Conservation (phyloP, 1,140 invertebrate species). For the Pemphigus obesinymphae region DNA sequence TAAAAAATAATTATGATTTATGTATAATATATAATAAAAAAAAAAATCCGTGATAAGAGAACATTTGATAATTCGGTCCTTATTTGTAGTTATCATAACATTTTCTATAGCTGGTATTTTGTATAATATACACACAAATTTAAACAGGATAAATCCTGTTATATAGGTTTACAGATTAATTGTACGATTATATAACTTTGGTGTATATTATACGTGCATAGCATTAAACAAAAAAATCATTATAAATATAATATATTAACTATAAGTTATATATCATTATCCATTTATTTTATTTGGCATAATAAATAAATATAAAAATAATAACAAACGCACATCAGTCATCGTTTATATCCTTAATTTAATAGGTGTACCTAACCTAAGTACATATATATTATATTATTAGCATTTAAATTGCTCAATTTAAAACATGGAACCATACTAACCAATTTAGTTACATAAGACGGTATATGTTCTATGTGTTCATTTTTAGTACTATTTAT, state of each 20-base stretch:
- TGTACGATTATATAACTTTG: neutral
- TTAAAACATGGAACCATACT: neutral
- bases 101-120: neutral
- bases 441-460: too few species aligned
- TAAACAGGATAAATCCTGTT: neutral
- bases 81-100: too few species aligned
- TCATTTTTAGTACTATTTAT: too few species aligned
- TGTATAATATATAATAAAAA: too few species aligned
- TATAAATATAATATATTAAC: neutral
- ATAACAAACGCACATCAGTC: neutral
- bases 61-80: too few species aligned
- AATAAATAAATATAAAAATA: neutral
- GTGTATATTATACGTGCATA: too few species aligned
- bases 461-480: too few species aligned
- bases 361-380: neutral
- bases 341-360: neutral
- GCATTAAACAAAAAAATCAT: too few species aligned
- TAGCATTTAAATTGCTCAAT: neutral
- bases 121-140: neutral
- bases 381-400: neutral
- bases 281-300: neutral
- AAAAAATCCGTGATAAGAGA: too few species aligned
- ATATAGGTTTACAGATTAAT: neutral
- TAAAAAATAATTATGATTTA: neutral
- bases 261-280: neutral